Percentiles rank a stretch among this genome's conserved stretches.
phyloP scores from a whole-genome alignment of 2,888 invertebrate species.

The Anthoptus insignis region DNA sequence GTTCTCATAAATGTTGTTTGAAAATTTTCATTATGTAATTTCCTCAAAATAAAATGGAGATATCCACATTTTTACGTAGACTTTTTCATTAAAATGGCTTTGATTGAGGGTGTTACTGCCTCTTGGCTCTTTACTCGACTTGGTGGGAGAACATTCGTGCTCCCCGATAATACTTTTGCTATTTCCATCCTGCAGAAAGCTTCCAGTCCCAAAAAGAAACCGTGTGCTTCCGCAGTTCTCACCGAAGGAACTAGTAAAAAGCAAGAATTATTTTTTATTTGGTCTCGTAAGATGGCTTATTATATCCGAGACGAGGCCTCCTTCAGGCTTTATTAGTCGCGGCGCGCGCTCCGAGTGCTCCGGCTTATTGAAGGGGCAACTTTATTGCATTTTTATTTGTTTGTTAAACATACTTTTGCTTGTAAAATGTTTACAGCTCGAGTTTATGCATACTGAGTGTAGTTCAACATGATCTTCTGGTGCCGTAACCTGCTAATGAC shows the following conservation, averaged over 20 bases:
- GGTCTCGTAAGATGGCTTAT: constrained; percentile 29
- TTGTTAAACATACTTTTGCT: constrained; percentile 17
- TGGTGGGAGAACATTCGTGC: too few relatives aligned
- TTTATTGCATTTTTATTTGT: constrained; percentile 24
- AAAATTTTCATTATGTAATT: too few relatives aligned
- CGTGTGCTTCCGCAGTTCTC: constrained; percentile 18
- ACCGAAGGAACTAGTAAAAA: constrained; percentile 20
- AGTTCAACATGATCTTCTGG: not conserved
- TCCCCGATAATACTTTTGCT: too few relatives aligned
- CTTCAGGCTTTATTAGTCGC: constrained; percentile 21
- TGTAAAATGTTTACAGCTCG: not conserved
- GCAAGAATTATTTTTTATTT: constrained; percentile 35
- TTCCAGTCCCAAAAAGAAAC: not conserved
- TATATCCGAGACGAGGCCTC: constrained; percentile 28
- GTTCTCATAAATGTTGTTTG: too few relatives aligned
- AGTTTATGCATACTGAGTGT: not conserved
- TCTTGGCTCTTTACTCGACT: too few relatives aligned
- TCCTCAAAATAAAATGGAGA: too few relatives aligned
- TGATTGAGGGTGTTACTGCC: too few relatives aligned
- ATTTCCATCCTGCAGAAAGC: not conserved
- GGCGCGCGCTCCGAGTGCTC: not conserved
- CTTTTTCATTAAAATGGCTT: too few relatives aligned
- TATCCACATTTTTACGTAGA: too few relatives aligned
- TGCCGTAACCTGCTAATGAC: too few relatives aligned
- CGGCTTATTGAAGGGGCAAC: constrained; percentile 1